Conservation (phyloP, 2,113 vertebrate species). For the Tetraodon nigroviridis region DNA sequence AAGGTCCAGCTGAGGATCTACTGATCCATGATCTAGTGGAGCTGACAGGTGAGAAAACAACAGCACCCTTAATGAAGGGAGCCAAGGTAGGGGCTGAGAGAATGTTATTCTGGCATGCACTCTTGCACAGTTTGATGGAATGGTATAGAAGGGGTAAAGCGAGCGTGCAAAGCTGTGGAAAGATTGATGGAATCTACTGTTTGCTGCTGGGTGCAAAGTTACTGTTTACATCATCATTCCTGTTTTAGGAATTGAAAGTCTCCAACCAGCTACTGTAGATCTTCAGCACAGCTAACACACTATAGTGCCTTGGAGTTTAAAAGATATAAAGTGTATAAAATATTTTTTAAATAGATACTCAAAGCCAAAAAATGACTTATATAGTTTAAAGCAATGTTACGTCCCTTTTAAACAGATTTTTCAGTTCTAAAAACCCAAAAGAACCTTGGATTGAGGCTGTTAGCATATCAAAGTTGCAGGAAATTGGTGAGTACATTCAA, state of each 20-base stretch:
- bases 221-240: conserved; percentile 38
- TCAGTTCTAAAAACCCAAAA: too few species aligned
- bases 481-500: too few species aligned
- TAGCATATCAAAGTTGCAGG: too few species aligned
- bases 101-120: conserved; percentile 23
- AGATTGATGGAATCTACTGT: conserved; percentile 33
- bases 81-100: conserved; percentile 42
- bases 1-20: conserved; percentile 63
- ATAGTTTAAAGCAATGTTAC: too few species aligned
- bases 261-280: neutral
- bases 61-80: conserved; percentile 68
- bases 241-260: conserved; percentile 28
- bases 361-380: too few species aligned
- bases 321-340: too few species aligned
- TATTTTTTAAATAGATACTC: too few species aligned
- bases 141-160: conserved; percentile 9
- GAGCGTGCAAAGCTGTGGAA: conserved; percentile 15
- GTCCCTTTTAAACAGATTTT: too few species aligned
- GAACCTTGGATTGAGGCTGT: too few species aligned
- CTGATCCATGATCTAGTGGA: conserved; percentile 69
- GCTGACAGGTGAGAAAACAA: conserved; percentile 75
- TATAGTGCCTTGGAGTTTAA: too few species aligned
- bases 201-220: conserved; percentile 43
- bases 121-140: conserved; percentile 41
- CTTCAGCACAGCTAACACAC: neutral